Evolutionary conservation across 2,888 invertebrate genomes (phyloP), one percentile per base, ranked within the genome.

Genomic region (Eupelmus urozonus): DNA sequence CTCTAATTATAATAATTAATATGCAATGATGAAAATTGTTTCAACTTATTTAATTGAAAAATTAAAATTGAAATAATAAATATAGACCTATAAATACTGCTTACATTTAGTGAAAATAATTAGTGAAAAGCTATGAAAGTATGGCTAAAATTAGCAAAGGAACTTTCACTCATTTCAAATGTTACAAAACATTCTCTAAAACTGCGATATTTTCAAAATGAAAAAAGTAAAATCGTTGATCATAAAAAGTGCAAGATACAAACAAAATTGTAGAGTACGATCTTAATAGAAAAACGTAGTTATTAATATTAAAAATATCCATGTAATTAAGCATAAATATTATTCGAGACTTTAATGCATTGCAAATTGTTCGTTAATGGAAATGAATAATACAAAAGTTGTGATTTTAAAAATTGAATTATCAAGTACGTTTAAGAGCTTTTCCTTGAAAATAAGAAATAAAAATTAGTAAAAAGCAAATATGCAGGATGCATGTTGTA

Each of bases 401-500:
- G 27, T 13, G 60, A 66, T 57, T 71, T 27, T 25, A 55, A 57
- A 40, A 40, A 20, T 5, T n/a, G 34, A 29, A 63, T 55, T 76
- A 62, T 66, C 51, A 55, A 74, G 34, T 76, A 60, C 45, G 45
- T 62, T 79, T 55, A 82, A 78, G 72, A 77, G 77, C 82, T 82
- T 83, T 69, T 34, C 65, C 3, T 13, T 79, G 71, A 45, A 71
- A 84, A 82, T 20, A 82, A 82, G 3, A 57, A 60, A 49, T 27
- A 27, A 34, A 45, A 34, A 49, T 11, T 49, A n/a, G 1, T 25
- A n/a, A 40, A 55, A 59, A 53, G 11, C 20, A 72, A 66, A 70
- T 70, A 51, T 66, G 45, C 77, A 67, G 81, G 81, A 84, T 80
- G 82, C 82, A 85, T 84, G 81, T 83, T 82, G 71, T 81, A 81